These are phyloP conservation scores for Lordiphosa clarofinis DNA, from an alignment of 1,140 invertebrate genomes.

Conservation along the genomic window DNA sequence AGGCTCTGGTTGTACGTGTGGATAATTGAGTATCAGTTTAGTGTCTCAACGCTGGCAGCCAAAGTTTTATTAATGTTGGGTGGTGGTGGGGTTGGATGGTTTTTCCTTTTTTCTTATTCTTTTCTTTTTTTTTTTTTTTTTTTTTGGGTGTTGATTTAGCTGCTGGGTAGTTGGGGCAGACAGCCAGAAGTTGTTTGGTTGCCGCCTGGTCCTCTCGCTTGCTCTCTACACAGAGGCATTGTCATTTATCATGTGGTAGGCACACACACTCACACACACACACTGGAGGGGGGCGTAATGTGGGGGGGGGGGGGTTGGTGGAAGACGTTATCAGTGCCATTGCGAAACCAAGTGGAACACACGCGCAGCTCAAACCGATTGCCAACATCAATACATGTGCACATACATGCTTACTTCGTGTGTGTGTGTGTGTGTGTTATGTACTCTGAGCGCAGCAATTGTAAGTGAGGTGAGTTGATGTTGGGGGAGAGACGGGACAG, in stretches of 20 bases:
- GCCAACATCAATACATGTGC: conserved; percentile 56
- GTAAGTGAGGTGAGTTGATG: conserved; percentile 11
- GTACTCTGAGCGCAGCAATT: conserved; percentile 5
- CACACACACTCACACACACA: conserved; percentile 12
- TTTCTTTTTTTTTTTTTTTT: conserved; percentile 27
- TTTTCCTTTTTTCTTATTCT: no score
- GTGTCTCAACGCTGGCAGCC: conserved; percentile 63
- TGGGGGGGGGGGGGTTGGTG: conserved; percentile 17
- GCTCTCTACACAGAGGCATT: conserved; percentile 6
- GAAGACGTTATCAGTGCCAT: conserved; percentile 68
- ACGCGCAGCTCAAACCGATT: conserved; percentile 64
- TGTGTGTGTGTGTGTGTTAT: conserved; percentile 10
- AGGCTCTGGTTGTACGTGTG: conserved; percentile 31
- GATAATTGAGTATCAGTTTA: conserved; percentile 77
- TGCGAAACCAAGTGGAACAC: conserved; percentile 61
- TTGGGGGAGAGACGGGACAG: no score
- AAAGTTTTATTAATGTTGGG: conserved; percentile 74
- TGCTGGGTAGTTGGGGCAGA: conserved; percentile 33
- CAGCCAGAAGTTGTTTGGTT: conserved; percentile 27
- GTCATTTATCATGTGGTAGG: conserved; percentile 47
- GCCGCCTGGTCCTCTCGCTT: conserved; percentile 1
- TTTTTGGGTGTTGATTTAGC: conserved; percentile 60
- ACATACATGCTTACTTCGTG: neutral
- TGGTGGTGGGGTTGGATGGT: conserved; percentile 24
- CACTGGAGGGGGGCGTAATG: conserved; percentile 1